phyloP scores from a whole-genome alignment of 2,797 vertebrate genomes.

The Acrossocheilus wenchowensis region DNA sequence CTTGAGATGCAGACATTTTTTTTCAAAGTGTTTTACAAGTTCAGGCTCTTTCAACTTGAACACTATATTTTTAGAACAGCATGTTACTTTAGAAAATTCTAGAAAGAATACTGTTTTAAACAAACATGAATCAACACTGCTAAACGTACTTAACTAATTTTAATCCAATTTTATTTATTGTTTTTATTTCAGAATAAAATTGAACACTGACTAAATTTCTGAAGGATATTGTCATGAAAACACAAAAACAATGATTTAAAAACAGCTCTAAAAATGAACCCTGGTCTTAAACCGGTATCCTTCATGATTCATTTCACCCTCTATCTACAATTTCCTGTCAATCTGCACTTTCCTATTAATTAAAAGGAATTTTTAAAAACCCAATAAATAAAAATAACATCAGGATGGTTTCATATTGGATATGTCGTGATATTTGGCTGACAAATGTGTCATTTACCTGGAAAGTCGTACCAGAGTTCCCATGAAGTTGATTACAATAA shows the following conservation, averaged over 20 bases:
- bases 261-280: not conserved
- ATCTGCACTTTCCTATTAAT: not conserved
- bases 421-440: not conserved
- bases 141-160: not conserved
- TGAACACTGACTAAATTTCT: not conserved
- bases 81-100: too few relatives aligned
- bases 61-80: not conserved
- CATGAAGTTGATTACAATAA: not conserved
- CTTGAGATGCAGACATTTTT: too few relatives aligned
- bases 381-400: not conserved
- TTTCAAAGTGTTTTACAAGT: not conserved
- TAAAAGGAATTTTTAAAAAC: not conserved
- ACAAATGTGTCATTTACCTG: not conserved
- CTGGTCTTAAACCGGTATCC: not conserved
- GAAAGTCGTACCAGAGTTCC: not conserved
- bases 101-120: not conserved
- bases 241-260: not conserved
- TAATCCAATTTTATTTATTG: not conserved
- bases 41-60: not conserved
- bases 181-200: not conserved
- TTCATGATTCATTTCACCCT: not conserved
- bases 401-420: not conserved
- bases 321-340: not conserved
- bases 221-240: not conserved
- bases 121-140: not conserved